Conservation (phyloP, 2,113 vertebrate species). For the Pelobates fuscus region DNA sequence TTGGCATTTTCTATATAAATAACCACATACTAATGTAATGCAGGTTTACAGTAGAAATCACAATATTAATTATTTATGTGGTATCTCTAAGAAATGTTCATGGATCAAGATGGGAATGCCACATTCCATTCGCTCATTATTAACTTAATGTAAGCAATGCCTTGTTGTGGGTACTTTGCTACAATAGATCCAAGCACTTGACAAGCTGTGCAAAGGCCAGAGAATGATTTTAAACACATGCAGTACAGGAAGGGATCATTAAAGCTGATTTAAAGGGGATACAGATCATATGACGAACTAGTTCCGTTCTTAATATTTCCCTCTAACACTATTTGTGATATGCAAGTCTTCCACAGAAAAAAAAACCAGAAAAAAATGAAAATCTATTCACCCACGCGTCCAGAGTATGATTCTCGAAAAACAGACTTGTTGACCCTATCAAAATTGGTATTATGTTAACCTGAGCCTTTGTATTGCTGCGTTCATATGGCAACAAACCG, state of each 20-base stretch:
- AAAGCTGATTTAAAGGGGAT: neutral
- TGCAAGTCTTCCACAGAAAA: too few relatives aligned
- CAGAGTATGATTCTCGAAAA: too few relatives aligned
- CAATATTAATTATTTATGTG: constrained; percentile 38
- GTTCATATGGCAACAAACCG: too few relatives aligned
- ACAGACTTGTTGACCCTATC: too few relatives aligned
- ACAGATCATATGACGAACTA: neutral
- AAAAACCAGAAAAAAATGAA: too few relatives aligned
- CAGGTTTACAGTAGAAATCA: constrained; percentile 33
- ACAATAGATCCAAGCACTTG: constrained; percentile 18
- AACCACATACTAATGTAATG: constrained; percentile 30
- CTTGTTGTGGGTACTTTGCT: neutral
- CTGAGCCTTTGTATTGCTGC: too few relatives aligned
- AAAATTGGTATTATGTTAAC: too few relatives aligned
- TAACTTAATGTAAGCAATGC: constrained; percentile 32
- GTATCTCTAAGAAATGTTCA: constrained; percentile 32
- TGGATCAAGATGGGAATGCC: constrained; percentile 13
- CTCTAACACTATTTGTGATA: too few relatives aligned
- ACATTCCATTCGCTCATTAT: constrained; percentile 19
- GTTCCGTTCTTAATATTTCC: too few relatives aligned
- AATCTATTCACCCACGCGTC: too few relatives aligned
- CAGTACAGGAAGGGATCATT: neutral
- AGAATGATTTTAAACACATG: constrained; percentile 38
- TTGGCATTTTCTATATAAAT: constrained; percentile 29
- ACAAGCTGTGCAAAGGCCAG: constrained; percentile 4